Base-by-base conservation (phyloP, 2,113 vertebrate genomes). In the Anas platyrhynchos region DNA sequence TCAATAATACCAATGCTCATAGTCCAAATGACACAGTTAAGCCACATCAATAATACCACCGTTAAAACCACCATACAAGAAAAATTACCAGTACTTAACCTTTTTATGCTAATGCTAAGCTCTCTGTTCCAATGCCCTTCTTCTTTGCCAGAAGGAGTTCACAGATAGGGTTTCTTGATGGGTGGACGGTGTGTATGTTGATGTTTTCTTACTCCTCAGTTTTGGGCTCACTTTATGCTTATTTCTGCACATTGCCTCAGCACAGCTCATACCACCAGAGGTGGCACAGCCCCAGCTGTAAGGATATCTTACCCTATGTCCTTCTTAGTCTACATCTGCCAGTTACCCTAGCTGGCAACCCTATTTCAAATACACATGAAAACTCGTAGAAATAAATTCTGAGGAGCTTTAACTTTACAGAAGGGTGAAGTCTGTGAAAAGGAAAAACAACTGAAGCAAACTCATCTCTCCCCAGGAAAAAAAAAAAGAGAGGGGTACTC, bases 191-290 rank as follows among this genome's bases (percentile, higher is more conserved):
- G 29, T n/a, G 6, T 5, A 58, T 34, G 16, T 31, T 5, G 2
- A 5, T 23, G 32, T 36, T 56, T 86, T 73, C 14, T 52, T 80
- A 25, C 8, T 48, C 11, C 34, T 43, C 8, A 62, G 8, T 36
- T 46, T 38, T 65, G 20, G 23, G 14, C 13, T 79, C n/a, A 9
- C 29, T 34, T 46, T 91, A 43, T 8, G 15, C 55, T 66, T 32
- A 32, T 23, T 48, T 43, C 29, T 54, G 20, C 23, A 9, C 16
- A 38, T 73, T 31, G 6, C 2, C 16, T 43, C 54, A 52, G 11
- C 68, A 31, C 0, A 1, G 27, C 13, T 21, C 13, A 8, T 48
- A 5, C 1, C 6, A 13, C 10, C 9, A 8, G 5, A 4, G 18
- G 11, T 11, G 7, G 3, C 3, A 6, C 18, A 44, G 50, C 16